phyloP scores from a whole-genome alignment of 2,888 invertebrate species.

The Chrysolina haemoptera region DNA sequence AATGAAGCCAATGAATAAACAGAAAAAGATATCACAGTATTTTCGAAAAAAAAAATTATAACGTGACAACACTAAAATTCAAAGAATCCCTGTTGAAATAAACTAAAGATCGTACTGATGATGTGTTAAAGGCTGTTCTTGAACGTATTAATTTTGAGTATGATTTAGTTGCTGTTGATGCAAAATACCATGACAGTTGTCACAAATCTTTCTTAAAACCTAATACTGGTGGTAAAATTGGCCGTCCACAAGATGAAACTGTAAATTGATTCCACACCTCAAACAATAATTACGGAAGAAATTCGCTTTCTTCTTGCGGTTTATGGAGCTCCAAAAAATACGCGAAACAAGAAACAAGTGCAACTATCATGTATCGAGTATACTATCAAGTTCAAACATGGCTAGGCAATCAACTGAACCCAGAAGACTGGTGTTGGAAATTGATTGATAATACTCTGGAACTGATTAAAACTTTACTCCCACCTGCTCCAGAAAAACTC shows the following conservation, averaged over 20 bases:
- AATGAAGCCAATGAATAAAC: slow-evolving; percentile 60
- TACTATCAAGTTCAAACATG: no score
- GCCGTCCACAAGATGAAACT: slow-evolving; percentile 59
- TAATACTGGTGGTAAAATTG: slow-evolving; percentile 39
- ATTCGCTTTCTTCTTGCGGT: no score
- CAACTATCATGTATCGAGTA: no score
- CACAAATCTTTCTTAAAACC: slow-evolving; percentile 59
- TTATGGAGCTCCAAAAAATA: no score
- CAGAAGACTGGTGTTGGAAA: no score
- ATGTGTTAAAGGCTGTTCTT: slow-evolving; percentile 58
- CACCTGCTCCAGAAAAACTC: no score
- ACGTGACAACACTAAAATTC: slow-evolving; percentile 55
- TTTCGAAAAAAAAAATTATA: slow-evolving; percentile 51
- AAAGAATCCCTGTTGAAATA: slow-evolving; percentile 50
- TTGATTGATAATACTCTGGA: no score
- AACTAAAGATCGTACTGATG: slow-evolving; percentile 51
- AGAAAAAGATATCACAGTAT: slow-evolving; percentile 57
- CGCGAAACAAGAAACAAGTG: no score
- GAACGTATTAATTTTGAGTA: slow-evolving; percentile 52
- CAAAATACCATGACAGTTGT: slow-evolving; percentile 61
- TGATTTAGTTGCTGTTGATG: slow-evolving; percentile 59
- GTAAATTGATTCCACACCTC: no score
- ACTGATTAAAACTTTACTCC: no score
- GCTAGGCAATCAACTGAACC: no score
- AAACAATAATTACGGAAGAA: no score